Percentiles rank a stretch among this genome's conserved stretches.
Conservation (phyloP, 2,797 vertebrate species). For the Urophycis tenuis region DNA sequence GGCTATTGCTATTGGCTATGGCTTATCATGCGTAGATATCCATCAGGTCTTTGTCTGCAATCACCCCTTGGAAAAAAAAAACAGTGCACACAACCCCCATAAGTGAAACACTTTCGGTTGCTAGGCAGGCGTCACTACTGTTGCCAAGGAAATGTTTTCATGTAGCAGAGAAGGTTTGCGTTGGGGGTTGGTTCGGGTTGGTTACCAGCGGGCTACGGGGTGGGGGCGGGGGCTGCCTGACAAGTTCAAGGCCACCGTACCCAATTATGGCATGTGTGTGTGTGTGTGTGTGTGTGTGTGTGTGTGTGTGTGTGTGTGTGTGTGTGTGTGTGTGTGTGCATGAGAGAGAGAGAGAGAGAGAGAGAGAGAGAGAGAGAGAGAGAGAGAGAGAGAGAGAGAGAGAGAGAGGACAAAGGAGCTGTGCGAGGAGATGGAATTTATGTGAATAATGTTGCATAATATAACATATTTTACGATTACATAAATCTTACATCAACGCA, state of each 20-base stretch:
- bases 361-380: slow-evolving; percentile 44
- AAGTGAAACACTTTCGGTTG: slow-evolving; percentile 59
- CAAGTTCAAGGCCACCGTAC: slow-evolving; percentile 70
- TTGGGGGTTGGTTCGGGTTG: slow-evolving; percentile 40
- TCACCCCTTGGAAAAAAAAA: slow-evolving; percentile 22
- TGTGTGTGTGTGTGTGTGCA: slow-evolving; percentile 19
- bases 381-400: background rate
- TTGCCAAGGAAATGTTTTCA: slow-evolving; percentile 73
- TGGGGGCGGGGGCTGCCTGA: slow-evolving; percentile 46
- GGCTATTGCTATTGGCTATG: background rate
- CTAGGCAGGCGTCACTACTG: slow-evolving; percentile 70
- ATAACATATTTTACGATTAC: background rate
- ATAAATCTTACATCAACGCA: background rate
- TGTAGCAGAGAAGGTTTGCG: slow-evolving; percentile 54
- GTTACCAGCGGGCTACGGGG: slow-evolving; percentile 49
- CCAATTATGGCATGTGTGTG: slow-evolving; percentile 40
- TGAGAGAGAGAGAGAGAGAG: background rate
- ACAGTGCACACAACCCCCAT: slow-evolving; percentile 29
- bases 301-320: slow-evolving; percentile 16
- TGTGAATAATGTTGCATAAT: background rate
- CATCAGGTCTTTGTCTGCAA: slow-evolving; percentile 51
- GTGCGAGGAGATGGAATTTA: background rate
- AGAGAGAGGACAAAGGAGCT: background rate
- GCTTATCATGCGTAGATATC: slow-evolving; percentile 3
- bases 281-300: slow-evolving; percentile 26